These are phyloP conservation scores for Rhea americana DNA, from an alignment of 2,113 vertebrate species.

Conservation along the genomic window DNA sequence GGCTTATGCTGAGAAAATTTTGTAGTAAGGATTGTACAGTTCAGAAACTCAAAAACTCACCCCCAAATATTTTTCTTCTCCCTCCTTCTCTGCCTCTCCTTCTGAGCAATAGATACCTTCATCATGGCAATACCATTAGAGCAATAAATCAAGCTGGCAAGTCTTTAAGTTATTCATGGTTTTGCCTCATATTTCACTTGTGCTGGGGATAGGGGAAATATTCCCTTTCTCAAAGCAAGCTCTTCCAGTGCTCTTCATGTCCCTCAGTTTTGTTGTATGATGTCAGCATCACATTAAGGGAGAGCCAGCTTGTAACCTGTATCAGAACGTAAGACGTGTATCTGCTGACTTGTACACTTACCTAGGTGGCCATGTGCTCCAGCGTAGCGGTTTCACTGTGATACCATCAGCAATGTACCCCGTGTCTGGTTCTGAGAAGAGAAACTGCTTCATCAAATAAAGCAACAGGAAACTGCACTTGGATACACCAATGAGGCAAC, in stretches of 20 bases:
- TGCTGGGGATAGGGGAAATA: background rate
- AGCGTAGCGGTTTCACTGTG: background rate
- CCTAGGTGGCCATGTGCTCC: slow-evolving; percentile 23
- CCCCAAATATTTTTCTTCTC: background rate
- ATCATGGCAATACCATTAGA: background rate
- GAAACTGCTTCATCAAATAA: slow-evolving; percentile 37
- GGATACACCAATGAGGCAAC: slow-evolving; percentile 58
- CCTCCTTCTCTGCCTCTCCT: background rate
- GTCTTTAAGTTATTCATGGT: background rate
- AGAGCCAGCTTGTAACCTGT: background rate
- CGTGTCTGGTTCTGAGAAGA: slow-evolving; percentile 18
- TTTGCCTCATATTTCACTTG: background rate
- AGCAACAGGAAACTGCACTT: slow-evolving; percentile 70
- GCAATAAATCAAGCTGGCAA: background rate
- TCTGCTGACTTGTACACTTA: slow-evolving; percentile 43
- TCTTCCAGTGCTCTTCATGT: background rate
- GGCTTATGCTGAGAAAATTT: background rate
- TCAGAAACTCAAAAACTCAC: background rate
- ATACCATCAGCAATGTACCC: background rate
- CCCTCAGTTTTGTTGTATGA: background rate
- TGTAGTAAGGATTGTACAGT: background rate
- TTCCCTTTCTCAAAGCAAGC: background rate
- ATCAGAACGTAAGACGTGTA: background rate
- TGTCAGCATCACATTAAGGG: background rate
- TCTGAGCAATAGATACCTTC: background rate